Evolutionary conservation across 2,888 invertebrate species (phyloP).

Genomic region (Escarpia spicata): DNA sequence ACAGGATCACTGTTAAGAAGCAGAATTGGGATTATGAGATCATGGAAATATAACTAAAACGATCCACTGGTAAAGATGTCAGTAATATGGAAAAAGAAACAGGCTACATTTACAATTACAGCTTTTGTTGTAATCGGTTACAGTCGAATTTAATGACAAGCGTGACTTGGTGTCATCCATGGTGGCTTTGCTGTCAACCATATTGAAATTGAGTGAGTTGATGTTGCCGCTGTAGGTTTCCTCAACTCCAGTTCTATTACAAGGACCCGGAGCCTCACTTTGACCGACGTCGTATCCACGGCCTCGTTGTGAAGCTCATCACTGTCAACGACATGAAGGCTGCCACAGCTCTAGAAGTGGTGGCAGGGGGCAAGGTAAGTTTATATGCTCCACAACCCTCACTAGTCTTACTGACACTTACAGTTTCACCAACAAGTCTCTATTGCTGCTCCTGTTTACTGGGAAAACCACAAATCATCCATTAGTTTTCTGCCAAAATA

Average conservation of each 20-base stretch:
- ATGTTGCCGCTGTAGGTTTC: constrained; percentile 52
- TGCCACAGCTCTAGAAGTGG: constrained; percentile 82
- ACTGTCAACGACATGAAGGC: constrained; percentile 76
- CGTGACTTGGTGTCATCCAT: not conserved
- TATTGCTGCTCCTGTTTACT: not conserved
- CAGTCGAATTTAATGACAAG: not conserved
- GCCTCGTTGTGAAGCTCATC: constrained; percentile 83
- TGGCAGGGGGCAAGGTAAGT: constrained; percentile 43
- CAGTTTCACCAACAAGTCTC: not conserved
- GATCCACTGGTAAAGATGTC: no score
- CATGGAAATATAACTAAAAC: no score
- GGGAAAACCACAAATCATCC: not conserved
- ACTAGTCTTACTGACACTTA: not conserved
- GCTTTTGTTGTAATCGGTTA: not conserved
- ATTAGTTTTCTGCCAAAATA: not conserved
- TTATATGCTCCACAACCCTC: not conserved
- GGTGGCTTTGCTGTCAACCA: not conserved
- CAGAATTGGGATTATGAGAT: no score
- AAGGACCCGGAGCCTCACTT: constrained; percentile 75
- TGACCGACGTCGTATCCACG: constrained; percentile 71
- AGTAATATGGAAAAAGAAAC: no score
- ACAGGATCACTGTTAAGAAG: no score
- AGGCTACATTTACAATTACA: not conserved
- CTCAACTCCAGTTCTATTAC: constrained; percentile 76
- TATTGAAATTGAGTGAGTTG: not conserved